Evolutionary conservation across 92 coral and sea anemone species (phyloP).

Genomic region (Epizoanthus scotinus): DNA sequence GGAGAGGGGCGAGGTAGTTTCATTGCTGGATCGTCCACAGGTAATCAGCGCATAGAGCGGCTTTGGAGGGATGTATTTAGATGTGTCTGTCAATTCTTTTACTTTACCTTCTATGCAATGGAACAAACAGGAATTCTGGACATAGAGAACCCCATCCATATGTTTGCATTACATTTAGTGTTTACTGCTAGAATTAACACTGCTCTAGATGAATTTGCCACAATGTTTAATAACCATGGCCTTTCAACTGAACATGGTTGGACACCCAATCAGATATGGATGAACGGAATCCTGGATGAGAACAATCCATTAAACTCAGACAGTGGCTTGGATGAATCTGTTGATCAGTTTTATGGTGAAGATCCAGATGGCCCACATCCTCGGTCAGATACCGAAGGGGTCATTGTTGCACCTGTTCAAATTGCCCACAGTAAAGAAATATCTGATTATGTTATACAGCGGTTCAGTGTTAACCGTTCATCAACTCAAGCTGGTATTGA

Average conservation of each 20-base stretch:
- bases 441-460: constrained; percentile 32
- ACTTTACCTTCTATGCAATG: constrained; percentile 69
- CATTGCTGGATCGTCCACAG: constrained; percentile 77
- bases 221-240: constrained; percentile 50
- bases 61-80: constrained; percentile 75
- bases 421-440: constrained; percentile 46
- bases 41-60: constrained; percentile 70
- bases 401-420: constrained; percentile 58
- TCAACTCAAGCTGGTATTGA: constrained; percentile 53
- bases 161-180: constrained; percentile 56
- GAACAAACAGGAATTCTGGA: constrained; percentile 66
- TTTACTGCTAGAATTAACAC: constrained; percentile 49
- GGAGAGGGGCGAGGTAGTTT: constrained; percentile 74
- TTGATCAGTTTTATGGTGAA: constrained; percentile 54
- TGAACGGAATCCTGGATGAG: constrained; percentile 63
- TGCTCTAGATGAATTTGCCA: constrained; percentile 64
- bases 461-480: constrained; percentile 44
- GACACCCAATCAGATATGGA: constrained; percentile 73
- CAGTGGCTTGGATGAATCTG: constrained; percentile 47
- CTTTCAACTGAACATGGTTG: constrained; percentile 55
- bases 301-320: constrained; percentile 57
- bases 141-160: constrained; percentile 64
- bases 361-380: constrained; percentile 65
- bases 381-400: constrained; percentile 55
- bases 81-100: constrained; percentile 56